Evolutionary conservation across 1,140 invertebrate species (phyloP), one percentile per base, ranked within the genome.

Genomic region (Halesus radiatus): DNA sequence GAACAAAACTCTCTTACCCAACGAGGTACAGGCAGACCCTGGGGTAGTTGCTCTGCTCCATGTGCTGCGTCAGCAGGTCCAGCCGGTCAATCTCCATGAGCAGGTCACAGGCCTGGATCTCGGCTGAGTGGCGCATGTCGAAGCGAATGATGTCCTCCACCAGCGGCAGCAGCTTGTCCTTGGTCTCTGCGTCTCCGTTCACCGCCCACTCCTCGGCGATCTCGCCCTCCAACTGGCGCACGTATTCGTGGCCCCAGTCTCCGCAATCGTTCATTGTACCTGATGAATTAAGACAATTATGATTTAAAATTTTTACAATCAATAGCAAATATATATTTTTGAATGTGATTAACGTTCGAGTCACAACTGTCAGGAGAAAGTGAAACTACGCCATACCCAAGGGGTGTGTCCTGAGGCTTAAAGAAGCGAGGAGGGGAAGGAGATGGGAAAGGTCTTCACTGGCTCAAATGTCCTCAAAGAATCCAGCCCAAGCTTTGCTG

Each of bases 221-320:
- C 90, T 99, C 98, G 64, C 97, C 97, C 52, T 98, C 95, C 79
- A 99, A 90, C 91, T 97, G 96, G 79, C 95, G 89, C 16, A 99
- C 98, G 92, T 99, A 99, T 91, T 99, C 99, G 90, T 99, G 98
- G 3, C 99, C 99, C 99, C 99, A 99, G 85, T 98, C 96, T 3
- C 97, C 97, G 81, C 99, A 97, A 92, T 97, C 93, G 87, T 93
- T 87, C 88, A 95, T 87, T 85, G 95, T 90, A 52, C 94, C 94
- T 84, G 87, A 92, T 6, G 99, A 90, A 83, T 97, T 94, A 87
- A 97, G 37, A 45, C 3, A n/a, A n/a, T n/a, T n/a, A 8, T 37
- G 32, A 37, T 37, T 37, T 37, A 37, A 37, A 6, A 37, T 37
- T 37, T 6, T 37, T 8, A 37, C 32, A 8, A 8, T 8, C 4